A percentile compares a stretch with the other conserved stretches of the same genome.
These are phyloP conservation scores for Nomada flava DNA, from an alignment of 2,888 invertebrate genomes.

Conservation along the genomic window DNA sequence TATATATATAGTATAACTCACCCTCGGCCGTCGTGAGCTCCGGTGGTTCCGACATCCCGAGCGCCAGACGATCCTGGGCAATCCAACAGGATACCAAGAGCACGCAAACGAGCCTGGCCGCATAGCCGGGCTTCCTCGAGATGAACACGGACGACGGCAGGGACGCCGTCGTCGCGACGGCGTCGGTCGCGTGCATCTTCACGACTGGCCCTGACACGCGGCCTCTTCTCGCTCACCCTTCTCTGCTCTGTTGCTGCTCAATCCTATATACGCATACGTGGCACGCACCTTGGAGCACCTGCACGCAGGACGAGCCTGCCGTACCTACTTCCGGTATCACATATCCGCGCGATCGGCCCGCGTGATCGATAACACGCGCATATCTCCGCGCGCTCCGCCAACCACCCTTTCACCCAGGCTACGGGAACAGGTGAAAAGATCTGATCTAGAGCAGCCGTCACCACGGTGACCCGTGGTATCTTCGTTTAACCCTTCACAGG, in stretches of 20 bases:
- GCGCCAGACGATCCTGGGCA: conserved; percentile 72
- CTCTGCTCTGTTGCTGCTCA: conserved; percentile 41
- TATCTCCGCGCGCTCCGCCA: conserved; percentile 54
- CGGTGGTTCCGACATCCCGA: conserved; percentile 78
- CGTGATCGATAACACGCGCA: conserved; percentile 71
- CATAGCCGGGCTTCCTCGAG: conserved; percentile 59
- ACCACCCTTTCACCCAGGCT: conserved; percentile 43
- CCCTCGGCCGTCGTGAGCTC: conserved; percentile 76
- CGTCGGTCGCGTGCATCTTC: conserved; percentile 61
- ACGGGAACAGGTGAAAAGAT: not conserved
- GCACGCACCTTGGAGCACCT: conserved; percentile 62
- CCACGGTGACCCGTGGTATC: not conserved
- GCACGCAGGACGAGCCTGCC: conserved; percentile 71
- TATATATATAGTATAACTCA: conserved; percentile 41
- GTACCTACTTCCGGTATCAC: conserved; percentile 75
- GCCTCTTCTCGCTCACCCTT: conserved; percentile 59
- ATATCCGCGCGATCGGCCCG: conserved; percentile 67
- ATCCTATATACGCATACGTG: conserved; percentile 54
- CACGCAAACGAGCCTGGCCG: conserved; percentile 71
- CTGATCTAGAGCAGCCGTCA: not conserved
- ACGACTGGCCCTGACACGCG: conserved; percentile 72
- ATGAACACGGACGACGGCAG: conserved; percentile 81
- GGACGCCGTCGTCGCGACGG: conserved; percentile 71
- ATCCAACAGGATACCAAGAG: conserved; percentile 73
- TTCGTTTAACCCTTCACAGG: not conserved